These are phyloP conservation scores for Cerceris ruficornis DNA, from an alignment of 2,888 invertebrate species.

Conservation along the genomic window DNA sequence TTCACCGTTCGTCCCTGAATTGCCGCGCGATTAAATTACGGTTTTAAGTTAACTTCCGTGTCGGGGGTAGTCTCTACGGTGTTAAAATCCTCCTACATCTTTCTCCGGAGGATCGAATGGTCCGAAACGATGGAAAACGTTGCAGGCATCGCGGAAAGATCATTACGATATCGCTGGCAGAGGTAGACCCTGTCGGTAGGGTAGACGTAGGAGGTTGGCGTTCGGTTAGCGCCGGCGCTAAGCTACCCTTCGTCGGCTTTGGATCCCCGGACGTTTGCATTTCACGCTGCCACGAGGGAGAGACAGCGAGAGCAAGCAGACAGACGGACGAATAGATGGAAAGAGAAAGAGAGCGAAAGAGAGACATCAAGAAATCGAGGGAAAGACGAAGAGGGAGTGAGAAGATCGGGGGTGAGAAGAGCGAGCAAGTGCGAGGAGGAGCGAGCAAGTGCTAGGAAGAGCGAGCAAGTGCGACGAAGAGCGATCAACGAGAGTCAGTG, in stretches of 20 bases:
- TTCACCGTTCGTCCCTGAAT: too few species aligned
- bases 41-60: too few species aligned
- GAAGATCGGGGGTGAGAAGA: slow-evolving; percentile 25
- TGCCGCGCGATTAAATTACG: too few species aligned
- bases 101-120: too few species aligned
- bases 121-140: too few species aligned
- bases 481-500: background rate
- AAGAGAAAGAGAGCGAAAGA: background rate
- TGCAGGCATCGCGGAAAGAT: slow-evolving; percentile 54
- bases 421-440: slow-evolving; percentile 18
- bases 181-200: slow-evolving; percentile 31
- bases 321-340: slow-evolving; percentile 11
- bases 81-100: too few species aligned
- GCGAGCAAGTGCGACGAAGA: slow-evolving; percentile 17
- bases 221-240: slow-evolving; percentile 69
- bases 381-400: slow-evolving; percentile 48
- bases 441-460: slow-evolving; percentile 10
- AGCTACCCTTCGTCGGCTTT: slow-evolving; percentile 64
- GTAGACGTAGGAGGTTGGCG: slow-evolving; percentile 34
- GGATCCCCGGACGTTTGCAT: slow-evolving; percentile 67
- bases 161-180: slow-evolving; percentile 64
- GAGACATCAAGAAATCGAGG: background rate
- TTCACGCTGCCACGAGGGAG: slow-evolving; percentile 57
- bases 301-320: slow-evolving; percentile 31
- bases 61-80: too few species aligned